Evolutionary conservation across 2,113 vertebrate species (phyloP).

Genomic region (Balaeniceps rex): DNA sequence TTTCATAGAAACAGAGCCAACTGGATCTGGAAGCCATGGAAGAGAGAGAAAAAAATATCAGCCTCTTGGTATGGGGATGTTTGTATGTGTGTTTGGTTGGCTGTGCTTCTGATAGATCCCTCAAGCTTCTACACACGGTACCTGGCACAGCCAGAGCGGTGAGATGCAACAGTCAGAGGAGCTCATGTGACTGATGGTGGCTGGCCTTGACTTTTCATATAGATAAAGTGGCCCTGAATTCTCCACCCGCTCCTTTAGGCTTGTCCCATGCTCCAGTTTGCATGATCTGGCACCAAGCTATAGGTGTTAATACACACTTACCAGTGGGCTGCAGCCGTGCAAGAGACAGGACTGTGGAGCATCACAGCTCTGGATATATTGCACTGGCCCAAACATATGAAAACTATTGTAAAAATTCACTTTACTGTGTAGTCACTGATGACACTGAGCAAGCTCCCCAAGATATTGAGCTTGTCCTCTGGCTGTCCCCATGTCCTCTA

Average conservation of each 20-base stretch:
- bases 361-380: not conserved
- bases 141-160: not conserved
- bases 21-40: not conserved
- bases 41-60: not conserved
- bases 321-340: not conserved
- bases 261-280: not conserved
- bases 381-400: not conserved
- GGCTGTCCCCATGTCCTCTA: not conserved
- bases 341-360: not conserved
- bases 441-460: not conserved
- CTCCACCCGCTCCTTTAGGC: not conserved
- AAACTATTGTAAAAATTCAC: not conserved
- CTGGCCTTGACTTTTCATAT: not conserved
- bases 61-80: not conserved
- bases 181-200: not conserved
- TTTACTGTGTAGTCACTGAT: not conserved
- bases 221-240: not conserved
- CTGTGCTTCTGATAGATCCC: not conserved
- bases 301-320: not conserved
- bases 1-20: not conserved
- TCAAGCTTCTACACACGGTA: not conserved
- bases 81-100: not conserved
- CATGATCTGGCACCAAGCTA: not conserved
- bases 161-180: not conserved
- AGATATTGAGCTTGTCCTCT: not conserved